phyloP scores from a whole-genome alignment of 2,797 vertebrate genomes.

The Coluber constrictor region DNA sequence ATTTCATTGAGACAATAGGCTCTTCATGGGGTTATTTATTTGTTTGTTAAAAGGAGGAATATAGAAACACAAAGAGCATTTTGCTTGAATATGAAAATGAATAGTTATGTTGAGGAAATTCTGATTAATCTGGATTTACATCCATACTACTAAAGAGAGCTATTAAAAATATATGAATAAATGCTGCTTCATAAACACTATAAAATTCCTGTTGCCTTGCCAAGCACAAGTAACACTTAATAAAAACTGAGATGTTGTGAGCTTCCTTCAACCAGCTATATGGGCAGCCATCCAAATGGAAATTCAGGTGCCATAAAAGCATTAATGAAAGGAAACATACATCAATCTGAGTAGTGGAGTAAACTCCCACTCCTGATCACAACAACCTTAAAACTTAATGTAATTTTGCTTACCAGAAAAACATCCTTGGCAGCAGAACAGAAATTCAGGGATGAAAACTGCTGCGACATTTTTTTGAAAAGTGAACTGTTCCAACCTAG shows the following conservation, averaged over 20 bases:
- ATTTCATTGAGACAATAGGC: conserved; percentile 53
- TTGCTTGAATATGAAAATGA: conserved; percentile 62
- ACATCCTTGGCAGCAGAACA: neutral
- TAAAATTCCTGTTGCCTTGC: conserved; percentile 41
- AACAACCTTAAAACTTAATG: conserved; percentile 38
- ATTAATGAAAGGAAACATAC: conserved; percentile 51
- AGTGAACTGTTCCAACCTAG: neutral
- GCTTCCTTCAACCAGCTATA: conserved; percentile 53
- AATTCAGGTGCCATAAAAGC: conserved; percentile 66
- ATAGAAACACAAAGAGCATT: conserved; percentile 51
- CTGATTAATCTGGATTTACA: conserved; percentile 65
- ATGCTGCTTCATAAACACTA: conserved; percentile 34
- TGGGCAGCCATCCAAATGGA: conserved; percentile 61
- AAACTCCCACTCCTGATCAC: conserved; percentile 26
- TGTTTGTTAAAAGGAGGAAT: conserved; percentile 42
- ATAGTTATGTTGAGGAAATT: conserved; percentile 44
- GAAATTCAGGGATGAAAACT: neutral
- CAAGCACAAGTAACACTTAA: conserved; percentile 62
- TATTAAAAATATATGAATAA: conserved; percentile 47
- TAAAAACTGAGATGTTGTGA: conserved; percentile 58
- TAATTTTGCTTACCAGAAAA: conserved; percentile 18
- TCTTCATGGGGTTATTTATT: conserved; percentile 54
- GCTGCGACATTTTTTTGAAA: neutral
- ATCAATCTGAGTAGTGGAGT: conserved; percentile 42
- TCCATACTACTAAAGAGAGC: conserved; percentile 49